A percentile compares a stretch with the other conserved stretches of the same genome.
These are phyloP conservation scores for Troides helena DNA, from an alignment of 2,888 invertebrate genomes.

Conservation along the genomic window DNA sequence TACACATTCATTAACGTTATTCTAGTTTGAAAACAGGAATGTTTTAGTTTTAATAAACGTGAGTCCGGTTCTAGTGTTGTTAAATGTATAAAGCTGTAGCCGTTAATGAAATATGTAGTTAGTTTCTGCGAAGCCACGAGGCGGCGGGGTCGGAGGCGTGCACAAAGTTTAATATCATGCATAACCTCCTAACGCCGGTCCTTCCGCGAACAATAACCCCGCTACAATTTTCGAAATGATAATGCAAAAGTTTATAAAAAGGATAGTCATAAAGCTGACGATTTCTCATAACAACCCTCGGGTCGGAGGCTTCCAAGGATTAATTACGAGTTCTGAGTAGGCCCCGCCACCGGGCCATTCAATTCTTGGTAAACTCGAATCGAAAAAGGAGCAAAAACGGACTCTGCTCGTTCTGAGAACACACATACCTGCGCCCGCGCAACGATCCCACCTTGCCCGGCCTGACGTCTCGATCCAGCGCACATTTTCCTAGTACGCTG, in stretches of 20 bases:
- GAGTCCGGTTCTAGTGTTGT: too few relatives aligned
- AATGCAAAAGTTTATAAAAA: constrained; percentile 66
- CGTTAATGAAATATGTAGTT: constrained; percentile 26
- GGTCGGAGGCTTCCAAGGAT: constrained; percentile 78
- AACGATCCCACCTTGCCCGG: constrained; percentile 61
- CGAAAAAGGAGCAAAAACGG: constrained; percentile 79
- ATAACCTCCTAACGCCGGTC: constrained; percentile 38
- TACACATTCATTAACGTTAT: too few relatives aligned
- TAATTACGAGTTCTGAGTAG: constrained; percentile 80
- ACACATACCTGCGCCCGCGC: constrained; percentile 71
- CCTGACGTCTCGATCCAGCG: constrained; percentile 57
- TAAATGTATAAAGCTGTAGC: constrained; percentile 1
- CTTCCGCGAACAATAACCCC: constrained; percentile 66
- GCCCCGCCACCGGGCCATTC: constrained; percentile 76
- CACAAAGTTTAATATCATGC: constrained; percentile 49
- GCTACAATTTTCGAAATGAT: constrained; percentile 64
- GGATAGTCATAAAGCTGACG: constrained; percentile 63
- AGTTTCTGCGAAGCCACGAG: constrained; percentile 8
- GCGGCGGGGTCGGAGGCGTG: constrained; percentile 53
- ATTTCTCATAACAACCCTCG: constrained; percentile 77
- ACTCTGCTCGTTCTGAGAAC: constrained; percentile 71
- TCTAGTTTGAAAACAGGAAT: too few relatives aligned
- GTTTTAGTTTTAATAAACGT: too few relatives aligned
- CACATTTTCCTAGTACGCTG: constrained; percentile 58
- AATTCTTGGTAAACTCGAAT: constrained; percentile 77